Conservation (phyloP, 2,797 vertebrate species). For the Dendrocincla tyrannina region DNA sequence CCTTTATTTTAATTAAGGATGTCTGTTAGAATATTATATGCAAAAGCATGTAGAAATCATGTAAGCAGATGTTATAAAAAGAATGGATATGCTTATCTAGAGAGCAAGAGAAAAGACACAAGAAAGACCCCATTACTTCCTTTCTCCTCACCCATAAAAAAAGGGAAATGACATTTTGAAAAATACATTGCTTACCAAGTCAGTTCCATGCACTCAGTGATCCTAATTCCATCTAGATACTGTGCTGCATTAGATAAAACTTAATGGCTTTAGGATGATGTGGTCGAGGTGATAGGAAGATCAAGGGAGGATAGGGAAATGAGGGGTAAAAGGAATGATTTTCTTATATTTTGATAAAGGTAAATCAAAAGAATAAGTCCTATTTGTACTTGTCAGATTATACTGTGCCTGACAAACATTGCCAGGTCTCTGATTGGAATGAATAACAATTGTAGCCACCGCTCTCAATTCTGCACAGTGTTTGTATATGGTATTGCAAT, state of each 20-base stretch:
- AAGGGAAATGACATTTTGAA: not conserved
- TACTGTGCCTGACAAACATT: not conserved
- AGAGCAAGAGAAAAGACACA: not conserved
- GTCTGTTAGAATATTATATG: not conserved
- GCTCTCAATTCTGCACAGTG: not conserved
- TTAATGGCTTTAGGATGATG: not conserved
- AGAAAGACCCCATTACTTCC: not conserved
- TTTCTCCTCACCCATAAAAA: not conserved
- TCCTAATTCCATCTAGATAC: not conserved
- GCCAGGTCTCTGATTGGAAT: not conserved
- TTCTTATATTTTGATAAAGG: not conserved
- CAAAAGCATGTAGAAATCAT: not conserved
- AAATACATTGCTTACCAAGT: not conserved
- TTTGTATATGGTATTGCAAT: not conserved
- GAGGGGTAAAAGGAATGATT: not conserved
- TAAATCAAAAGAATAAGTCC: not conserved
- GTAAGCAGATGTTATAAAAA: not conserved
- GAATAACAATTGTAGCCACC: not conserved
- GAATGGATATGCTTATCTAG: not conserved
- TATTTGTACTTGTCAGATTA: not conserved
- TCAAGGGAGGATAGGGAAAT: not conserved
- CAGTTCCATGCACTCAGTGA: not conserved
- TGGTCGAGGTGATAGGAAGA: constrained; percentile 3
- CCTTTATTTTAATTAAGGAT: constrained; percentile 20
- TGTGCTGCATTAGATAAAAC: not conserved